phyloP scores from a whole-genome alignment of 2,888 invertebrate genomes.

The Dyspetes luteomarginatus region DNA sequence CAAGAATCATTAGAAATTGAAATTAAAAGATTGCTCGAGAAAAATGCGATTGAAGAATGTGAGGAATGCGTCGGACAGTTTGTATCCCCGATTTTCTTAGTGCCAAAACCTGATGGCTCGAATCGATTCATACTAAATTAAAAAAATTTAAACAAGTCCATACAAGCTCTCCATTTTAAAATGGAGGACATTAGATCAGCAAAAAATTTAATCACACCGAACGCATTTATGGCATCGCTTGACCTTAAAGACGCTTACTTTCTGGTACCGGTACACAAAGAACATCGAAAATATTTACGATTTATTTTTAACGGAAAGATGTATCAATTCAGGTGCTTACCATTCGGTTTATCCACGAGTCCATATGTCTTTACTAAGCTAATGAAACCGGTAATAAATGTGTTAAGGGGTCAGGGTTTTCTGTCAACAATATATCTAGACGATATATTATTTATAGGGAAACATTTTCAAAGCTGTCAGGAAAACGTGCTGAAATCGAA shows the following conservation, averaged over 20 bases:
- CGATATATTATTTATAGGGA: background rate
- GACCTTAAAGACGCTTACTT: conserved; percentile 26
- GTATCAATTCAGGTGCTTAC: background rate
- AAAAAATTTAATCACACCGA: conserved; percentile 17
- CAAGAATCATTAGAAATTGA: conserved; percentile 9
- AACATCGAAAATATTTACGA: background rate
- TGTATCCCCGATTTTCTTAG: background rate
- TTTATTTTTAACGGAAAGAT: background rate
- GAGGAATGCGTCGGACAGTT: conserved; percentile 3
- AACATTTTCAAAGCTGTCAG: too few species aligned
- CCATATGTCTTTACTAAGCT: background rate
- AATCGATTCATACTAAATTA: conserved; percentile 23
- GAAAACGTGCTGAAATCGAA: too few species aligned
- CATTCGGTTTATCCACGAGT: background rate
- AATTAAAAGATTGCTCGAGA: conserved; percentile 14
- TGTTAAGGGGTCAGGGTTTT: background rate
- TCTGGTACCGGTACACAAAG: background rate
- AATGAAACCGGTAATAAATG: background rate
- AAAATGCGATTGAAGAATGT: conserved; percentile 35
- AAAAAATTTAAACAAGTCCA: conserved; percentile 23
- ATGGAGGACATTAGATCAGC: conserved; percentile 19
- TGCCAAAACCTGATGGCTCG: background rate
- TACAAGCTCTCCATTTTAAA: conserved; percentile 18
- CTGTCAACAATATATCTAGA: background rate
- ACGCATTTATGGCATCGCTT: conserved; percentile 19